Base-by-base conservation (phyloP, 1,140 invertebrate genomes). In the Chlorops oryzae region DNA sequence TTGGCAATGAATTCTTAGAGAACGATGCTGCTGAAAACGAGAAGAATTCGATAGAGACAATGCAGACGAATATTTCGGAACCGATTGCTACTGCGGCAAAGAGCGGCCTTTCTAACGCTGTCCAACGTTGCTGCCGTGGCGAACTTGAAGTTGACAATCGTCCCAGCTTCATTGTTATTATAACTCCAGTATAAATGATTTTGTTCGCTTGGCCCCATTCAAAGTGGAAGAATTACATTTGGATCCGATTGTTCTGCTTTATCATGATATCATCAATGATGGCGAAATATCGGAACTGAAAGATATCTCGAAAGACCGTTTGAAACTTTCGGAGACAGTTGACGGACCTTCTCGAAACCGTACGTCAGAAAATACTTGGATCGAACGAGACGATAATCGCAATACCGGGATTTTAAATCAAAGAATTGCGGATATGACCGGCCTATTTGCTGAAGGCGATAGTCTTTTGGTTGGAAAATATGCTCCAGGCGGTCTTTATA, bases 291-390 rank as follows among this genome's bases (percentile, higher is more conserved):
- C 83, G 37, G 78, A 83, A 2, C 86, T 99, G 34, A 91, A 98
- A 73, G 72, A 77, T 58, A 73, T 96, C 65, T 89, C 93, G 6
- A 81, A 79, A 55, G 92, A 93, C 1, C 81, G 81, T 84, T 86
- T 99, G 55, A 83, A 82, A 56, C 78, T 95, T 57, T 96, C 96
- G 89, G 96, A 88, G 59, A 78, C 96, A 47, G 89, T 93, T 66
- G 83, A 86, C 22, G 92, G 93, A 3, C 80, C 85, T 59, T 97
- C 95, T 1, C 81, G 85, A 59, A 97, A 97, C 68, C 81, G 96
- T 55, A 97, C 98, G 59, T 96, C 92, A 61, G 98, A 99, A 78
- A 95, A 92, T 55, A 86, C 91, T 3, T 98, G 95, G 96, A 77
- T 99, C n/a, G 84, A 85, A 52, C 86, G 87, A 56, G 73, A 82